phyloP scores from a whole-genome alignment of 2,888 invertebrate species.

The Eristalinus aeneus region DNA sequence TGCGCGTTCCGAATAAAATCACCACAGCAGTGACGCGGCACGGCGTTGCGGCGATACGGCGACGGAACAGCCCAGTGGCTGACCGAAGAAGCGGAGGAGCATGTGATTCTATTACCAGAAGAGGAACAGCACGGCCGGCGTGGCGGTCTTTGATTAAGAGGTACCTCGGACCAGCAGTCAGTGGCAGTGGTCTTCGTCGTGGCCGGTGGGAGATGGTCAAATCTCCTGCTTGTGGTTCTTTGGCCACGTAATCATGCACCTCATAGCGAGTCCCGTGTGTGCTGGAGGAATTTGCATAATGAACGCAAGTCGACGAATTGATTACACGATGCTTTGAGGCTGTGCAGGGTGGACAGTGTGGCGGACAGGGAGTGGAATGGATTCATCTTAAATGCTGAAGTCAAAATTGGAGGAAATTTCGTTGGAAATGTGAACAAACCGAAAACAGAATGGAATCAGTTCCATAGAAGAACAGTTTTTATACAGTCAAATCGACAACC shows the following conservation, averaged over 20 bases:
- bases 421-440: no score
- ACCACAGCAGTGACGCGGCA: no score
- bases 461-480: no score
- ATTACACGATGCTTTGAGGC: constrained; percentile 44
- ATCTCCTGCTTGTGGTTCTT: constrained; percentile 24
- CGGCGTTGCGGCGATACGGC: no score
- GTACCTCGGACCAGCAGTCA: constrained; percentile 2
- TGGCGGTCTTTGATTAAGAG: constrained; percentile 65
- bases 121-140: constrained; percentile 22
- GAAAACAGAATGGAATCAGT: no score
- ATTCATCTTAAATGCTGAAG: no score
- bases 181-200: neutral
- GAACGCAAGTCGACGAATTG: constrained; percentile 66
- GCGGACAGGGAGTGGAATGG: neutral
- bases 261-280: constrained; percentile 50
- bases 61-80: neutral
- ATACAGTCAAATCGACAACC: no score
- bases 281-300: constrained; percentile 64
- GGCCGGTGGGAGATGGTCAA: constrained; percentile 63
- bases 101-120: constrained; percentile 48
- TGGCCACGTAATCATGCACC: constrained; percentile 41
- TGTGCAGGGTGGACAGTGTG: constrained; percentile 23
- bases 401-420: no score
- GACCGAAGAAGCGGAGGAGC: neutral
- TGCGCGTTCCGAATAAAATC: constrained; percentile 55